A percentile compares a stretch with the other conserved stretches of the same genome.
Conservation (phyloP, 2,797 vertebrate species). For the Ctenosaura bakeri region DNA sequence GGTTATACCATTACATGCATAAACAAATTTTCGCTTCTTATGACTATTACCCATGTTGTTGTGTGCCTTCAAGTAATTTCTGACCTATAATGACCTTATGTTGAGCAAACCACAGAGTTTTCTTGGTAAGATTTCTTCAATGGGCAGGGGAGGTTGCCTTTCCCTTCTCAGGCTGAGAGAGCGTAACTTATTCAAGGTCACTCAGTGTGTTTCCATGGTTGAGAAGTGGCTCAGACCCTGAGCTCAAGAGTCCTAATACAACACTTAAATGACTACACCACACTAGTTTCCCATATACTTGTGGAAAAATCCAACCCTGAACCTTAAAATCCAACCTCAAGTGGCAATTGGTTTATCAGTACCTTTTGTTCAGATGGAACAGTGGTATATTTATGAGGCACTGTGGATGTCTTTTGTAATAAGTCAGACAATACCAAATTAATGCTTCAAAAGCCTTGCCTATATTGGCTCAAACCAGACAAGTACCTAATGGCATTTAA, state of each 20-base stretch:
- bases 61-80: too few relatives aligned
- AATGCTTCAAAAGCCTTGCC: slow-evolving; percentile 43
- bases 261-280: too few relatives aligned
- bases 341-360: not conserved
- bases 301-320: not conserved
- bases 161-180: too few relatives aligned
- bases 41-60: not conserved
- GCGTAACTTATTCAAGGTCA: too few relatives aligned
- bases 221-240: too few relatives aligned
- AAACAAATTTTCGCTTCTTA: not conserved
- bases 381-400: slow-evolving; percentile 1
- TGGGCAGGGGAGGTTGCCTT: too few relatives aligned
- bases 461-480: slow-evolving; percentile 51
- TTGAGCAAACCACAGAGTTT: too few relatives aligned
- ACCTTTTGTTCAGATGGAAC: not conserved
- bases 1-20: not conserved
- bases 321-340: not conserved
- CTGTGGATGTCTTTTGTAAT: slow-evolving; percentile 40
- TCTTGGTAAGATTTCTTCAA: too few relatives aligned
- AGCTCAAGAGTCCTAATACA: too few relatives aligned
- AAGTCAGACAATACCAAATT: fast-evolving
- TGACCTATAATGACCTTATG: too few relatives aligned
- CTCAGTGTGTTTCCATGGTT: too few relatives aligned
- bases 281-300: not conserved
- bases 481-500: slow-evolving; percentile 48